Evolutionary conservation across 2,888 invertebrate species (phyloP), one percentile per base, ranked within the genome.

Genomic region (Cremastobaeus sp.): DNA sequence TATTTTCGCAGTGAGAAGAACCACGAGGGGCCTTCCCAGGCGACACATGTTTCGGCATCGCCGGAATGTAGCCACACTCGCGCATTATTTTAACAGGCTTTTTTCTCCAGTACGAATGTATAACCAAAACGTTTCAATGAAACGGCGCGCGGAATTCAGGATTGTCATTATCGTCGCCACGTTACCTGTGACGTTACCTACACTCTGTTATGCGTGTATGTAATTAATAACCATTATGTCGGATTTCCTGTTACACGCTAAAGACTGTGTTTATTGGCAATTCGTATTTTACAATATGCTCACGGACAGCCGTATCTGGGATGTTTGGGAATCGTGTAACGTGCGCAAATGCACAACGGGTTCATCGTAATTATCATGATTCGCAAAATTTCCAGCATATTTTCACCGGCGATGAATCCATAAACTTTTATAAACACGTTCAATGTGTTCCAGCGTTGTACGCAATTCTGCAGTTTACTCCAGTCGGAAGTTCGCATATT

Each of bases 101-200:
- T n/a, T n/a, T n/a, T n/a, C n/a, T n/a, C n/a, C n/a, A n/a, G n/a
- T n/a, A n/a, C n/a, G n/a, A n/a, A n/a, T n/a, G n/a, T n/a, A n/a
- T n/a, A n/a, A 21, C 21, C 14, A 54, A 60, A 68, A 68, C 32
- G 30, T 47, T 20, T 21, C 8, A 60, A 43, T 59, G 65, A 52
- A 37, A 25, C 30, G 32, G 41, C 41, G 15, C 45, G 17, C 25
- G 21, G 55, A 50, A 43, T 39, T 47, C n/a, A 37, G 14, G 54
- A 71, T 66, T 65, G 74, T 74, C 74, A 66, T 74, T 74, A 74
- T 39, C 70, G 55, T 70, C 62, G 74, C 60, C 74, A 62, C 70
- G 70, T 74, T 74, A 70, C 65, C 74, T 64, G 74, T 45, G 69
- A 74, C 74, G 64, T 17, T 66, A 47, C 54, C 55, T 70, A 66